phyloP scores from a whole-genome alignment of 2,113 vertebrate species.

The Zosterops lateralis region DNA sequence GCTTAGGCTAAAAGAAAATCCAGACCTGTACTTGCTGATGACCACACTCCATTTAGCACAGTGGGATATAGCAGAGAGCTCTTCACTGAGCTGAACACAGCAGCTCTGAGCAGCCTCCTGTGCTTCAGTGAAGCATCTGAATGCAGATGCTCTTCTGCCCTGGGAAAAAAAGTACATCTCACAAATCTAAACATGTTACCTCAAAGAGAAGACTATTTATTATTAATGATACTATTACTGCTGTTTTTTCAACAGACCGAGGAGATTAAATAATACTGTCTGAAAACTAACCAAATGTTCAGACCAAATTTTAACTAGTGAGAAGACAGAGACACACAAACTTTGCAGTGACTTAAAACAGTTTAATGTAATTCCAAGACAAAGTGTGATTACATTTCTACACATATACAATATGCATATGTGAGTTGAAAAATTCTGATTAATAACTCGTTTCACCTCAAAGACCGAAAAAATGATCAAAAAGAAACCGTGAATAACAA shows the following conservation, averaged over 20 bases:
- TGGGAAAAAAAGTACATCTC: neutral
- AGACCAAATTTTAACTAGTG: neutral
- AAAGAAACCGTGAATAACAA: constrained; percentile 99
- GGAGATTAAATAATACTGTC: neutral
- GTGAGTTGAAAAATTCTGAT: constrained; percentile 99
- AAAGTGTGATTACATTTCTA: constrained; percentile 99
- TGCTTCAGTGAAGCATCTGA: neutral
- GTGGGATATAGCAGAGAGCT: neutral
- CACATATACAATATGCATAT: constrained; percentile 99
- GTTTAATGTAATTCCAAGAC: constrained; percentile 99
- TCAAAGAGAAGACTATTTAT: neutral
- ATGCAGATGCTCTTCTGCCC: neutral
- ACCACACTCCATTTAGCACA: neutral
- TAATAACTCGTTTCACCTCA: constrained; percentile 99
- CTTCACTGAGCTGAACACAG: accelerated
- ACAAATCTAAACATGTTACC: neutral
- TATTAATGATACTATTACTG: neutral
- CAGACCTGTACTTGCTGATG: neutral
- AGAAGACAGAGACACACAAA: constrained; percentile 3
- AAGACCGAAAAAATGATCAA: constrained; percentile 99
- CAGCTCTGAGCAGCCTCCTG: neutral
- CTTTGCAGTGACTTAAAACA: constrained; percentile 92
- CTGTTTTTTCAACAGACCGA: neutral
- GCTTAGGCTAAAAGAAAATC: neutral
- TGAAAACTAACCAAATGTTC: neutral